Evolutionary conservation across 2,797 vertebrate species (phyloP).

Genomic region (Halcyon leucocephala): DNA sequence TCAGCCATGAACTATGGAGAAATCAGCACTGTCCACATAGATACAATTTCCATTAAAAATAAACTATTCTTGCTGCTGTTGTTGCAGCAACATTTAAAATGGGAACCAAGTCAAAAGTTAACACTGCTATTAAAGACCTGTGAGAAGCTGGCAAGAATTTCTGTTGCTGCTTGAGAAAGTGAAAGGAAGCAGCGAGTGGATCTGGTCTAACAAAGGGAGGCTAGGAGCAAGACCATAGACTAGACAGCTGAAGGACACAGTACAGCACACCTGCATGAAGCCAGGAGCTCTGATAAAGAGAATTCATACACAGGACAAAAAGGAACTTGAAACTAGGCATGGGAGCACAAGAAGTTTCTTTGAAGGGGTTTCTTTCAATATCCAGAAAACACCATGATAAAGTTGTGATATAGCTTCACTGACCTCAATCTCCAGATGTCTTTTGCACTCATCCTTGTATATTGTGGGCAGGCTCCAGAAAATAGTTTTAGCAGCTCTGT

Average conservation of each 20-base stretch:
- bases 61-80: neutral
- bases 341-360: neutral
- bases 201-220: neutral
- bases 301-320: neutral
- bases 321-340: neutral
- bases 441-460: neutral
- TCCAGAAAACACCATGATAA: neutral
- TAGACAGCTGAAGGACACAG: neutral
- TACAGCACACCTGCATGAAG: rapidly evolving
- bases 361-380: neutral
- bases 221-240: neutral
- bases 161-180: neutral
- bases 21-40: neutral
- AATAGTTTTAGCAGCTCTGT: neutral
- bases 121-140: neutral
- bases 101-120: neutral
- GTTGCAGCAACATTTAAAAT: constrained; percentile 1
- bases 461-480: neutral
- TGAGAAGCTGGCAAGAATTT: neutral
- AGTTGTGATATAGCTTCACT: neutral
- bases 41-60: constrained; percentile 1
- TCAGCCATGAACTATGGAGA: constrained; percentile 11
- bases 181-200: neutral
- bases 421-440: neutral
- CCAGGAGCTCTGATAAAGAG: neutral